These are phyloP conservation scores for Apodemia zela DNA, from an alignment of 2,888 invertebrate genomes.

Conservation along the genomic window DNA sequence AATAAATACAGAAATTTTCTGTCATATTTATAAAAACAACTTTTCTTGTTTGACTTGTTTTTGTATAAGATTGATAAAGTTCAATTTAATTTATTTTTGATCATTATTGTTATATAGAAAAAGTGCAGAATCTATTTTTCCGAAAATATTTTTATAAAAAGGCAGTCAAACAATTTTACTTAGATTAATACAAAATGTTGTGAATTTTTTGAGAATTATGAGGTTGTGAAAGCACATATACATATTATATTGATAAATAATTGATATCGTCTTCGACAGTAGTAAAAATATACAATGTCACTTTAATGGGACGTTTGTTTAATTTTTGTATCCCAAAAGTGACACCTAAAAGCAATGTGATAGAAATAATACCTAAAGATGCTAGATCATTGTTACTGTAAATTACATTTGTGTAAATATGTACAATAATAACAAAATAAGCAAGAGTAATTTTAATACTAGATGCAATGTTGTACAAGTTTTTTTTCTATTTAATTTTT, in stretches of 20 bases:
- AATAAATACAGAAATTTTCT: neutral
- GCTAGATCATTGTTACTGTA: constrained; percentile 80
- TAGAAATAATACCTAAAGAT: constrained; percentile 78
- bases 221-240: constrained; percentile 56
- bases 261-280: constrained; percentile 35
- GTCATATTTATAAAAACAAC: neutral
- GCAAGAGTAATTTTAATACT: constrained; percentile 71
- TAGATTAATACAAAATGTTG: constrained; percentile 30
- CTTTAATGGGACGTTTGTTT: constrained; percentile 36
- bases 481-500: constrained; percentile 71
- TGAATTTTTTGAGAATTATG: constrained; percentile 41
- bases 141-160: neutral
- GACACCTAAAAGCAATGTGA: constrained; percentile 64
- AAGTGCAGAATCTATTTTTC: neutral
- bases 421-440: constrained; percentile 75
- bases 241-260: constrained; percentile 30
- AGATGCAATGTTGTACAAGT: constrained; percentile 77
- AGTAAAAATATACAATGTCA: constrained; percentile 29
- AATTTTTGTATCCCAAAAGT: constrained; percentile 35
- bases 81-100: neutral
- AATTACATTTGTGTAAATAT: constrained; percentile 77
- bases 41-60: constrained; percentile 12
- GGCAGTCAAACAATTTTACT: neutral
- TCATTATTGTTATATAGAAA: neutral
- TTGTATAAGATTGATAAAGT: neutral